Percentiles rank a stretch among this genome's conserved stretches.
phyloP scores from a whole-genome alignment of 2,113 vertebrate genomes.

The Oplegnathus fasciatus region DNA sequence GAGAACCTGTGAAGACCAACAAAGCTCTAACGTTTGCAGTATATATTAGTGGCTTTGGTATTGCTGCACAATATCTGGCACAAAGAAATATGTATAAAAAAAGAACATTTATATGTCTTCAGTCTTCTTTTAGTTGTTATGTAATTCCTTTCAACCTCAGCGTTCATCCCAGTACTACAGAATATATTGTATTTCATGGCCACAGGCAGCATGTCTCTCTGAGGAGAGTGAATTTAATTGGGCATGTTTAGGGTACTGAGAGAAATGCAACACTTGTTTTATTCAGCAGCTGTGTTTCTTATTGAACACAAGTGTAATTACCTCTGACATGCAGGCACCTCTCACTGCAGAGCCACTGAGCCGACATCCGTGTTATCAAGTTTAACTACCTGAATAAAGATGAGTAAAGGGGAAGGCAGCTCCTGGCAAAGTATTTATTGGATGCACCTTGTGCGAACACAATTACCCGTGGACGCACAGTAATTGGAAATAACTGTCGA shows the following conservation, averaged over 20 bases:
- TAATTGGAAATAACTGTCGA: constrained; percentile 50
- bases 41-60: neutral
- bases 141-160: neutral
- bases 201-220: neutral
- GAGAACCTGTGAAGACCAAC: constrained; percentile 4
- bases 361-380: constrained; percentile 33
- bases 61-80: neutral
- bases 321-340: constrained; percentile 44
- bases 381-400: constrained; percentile 43
- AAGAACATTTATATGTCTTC: too few relatives aligned
- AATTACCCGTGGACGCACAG: constrained; percentile 27
- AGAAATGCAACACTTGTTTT: constrained; percentile 34
- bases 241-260: neutral
- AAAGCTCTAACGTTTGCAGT: constrained; percentile 7
- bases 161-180: neutral
- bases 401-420: constrained; percentile 31
- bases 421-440: constrained; percentile 57
- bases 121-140: too few relatives aligned
- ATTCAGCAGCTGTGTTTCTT: constrained; percentile 45
- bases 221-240: constrained; percentile 33
- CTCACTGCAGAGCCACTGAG: constrained; percentile 41
- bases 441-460: constrained; percentile 35
- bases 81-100: neutral
- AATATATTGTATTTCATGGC: constrained; percentile 30
- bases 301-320: constrained; percentile 54